Conservation (phyloP, 2,888 invertebrate genomes). For the Eupithecia dodoneata region DNA sequence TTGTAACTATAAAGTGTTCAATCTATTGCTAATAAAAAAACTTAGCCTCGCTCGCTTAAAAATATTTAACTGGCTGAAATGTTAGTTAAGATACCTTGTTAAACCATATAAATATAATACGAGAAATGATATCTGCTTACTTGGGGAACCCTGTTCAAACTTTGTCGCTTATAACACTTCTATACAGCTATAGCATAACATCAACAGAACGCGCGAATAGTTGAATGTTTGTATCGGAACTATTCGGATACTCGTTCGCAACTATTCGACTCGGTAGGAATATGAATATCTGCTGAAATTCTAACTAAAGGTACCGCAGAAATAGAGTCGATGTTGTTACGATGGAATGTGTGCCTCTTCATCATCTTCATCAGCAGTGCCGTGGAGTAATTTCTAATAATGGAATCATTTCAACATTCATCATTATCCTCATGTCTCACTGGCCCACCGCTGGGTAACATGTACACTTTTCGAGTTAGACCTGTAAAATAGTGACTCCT, state of each 20-base stretch:
- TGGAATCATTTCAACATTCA: neutral
- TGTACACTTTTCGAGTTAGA: neutral
- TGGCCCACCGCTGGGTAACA: neutral
- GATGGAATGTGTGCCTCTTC: neutral
- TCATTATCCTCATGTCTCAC: neutral
- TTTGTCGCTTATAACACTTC: neutral
- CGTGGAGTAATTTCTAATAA: neutral
- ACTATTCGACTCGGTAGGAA: neutral
- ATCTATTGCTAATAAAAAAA: no score
- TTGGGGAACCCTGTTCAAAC: neutral
- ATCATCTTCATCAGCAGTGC: neutral
- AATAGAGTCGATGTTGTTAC: neutral
- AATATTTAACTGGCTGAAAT: no score
- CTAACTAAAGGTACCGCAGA: neutral
- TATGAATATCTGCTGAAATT: slow-evolving; percentile 9
- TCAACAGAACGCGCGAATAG: neutral
- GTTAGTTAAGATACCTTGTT: no score
- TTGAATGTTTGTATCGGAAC: neutral
- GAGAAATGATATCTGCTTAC: no score
- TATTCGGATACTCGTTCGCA: slow-evolving; percentile 4
- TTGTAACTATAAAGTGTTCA: no score
- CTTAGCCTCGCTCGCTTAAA: no score
- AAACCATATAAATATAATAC: no score
- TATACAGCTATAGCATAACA: neutral
- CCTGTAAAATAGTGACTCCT: neutral